Conservation (phyloP, 2,113 vertebrate species). For the Prochilodus magdalenae region DNA sequence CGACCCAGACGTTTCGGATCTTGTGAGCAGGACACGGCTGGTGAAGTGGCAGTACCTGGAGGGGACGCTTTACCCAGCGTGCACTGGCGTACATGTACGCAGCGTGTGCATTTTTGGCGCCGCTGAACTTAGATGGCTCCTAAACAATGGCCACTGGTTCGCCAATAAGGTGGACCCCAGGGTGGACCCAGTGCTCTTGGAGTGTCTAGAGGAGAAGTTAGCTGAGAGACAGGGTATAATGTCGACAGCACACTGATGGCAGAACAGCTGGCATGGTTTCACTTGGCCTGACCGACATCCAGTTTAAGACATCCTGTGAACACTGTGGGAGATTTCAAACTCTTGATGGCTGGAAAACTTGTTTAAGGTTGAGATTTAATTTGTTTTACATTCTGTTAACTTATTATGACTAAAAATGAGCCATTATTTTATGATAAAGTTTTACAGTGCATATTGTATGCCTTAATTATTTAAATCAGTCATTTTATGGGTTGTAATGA, state of each 20-base stretch:
- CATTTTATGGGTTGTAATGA: no score
- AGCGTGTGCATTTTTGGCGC: constrained; percentile 88
- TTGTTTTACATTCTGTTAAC: no score
- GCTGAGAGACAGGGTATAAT: constrained; percentile 71
- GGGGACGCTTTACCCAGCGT: constrained; percentile 81
- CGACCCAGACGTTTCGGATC: constrained; percentile 83
- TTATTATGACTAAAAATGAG: no score
- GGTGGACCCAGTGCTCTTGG: constrained; percentile 87
- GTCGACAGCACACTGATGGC: background rate
- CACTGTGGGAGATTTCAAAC: no score
- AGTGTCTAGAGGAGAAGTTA: constrained; percentile 89
- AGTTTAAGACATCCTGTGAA: background rate
- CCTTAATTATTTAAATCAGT: no score
- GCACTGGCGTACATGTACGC: constrained; percentile 84
- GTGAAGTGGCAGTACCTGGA: constrained; percentile 93
- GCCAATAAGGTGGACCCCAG: constrained; percentile 92
- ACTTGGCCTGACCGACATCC: background rate
- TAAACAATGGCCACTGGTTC: constrained; percentile 89
- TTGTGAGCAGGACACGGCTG: constrained; percentile 89
- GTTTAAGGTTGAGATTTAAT: no score
- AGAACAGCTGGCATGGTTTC: background rate
- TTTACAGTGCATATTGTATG: no score
- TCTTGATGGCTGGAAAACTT: no score
- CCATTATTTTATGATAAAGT: no score
- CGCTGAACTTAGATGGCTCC: constrained; percentile 88